These are phyloP conservation scores for Trididemnum nubilum DNA, from an alignment of 23 tunicate genomes.

Conservation along the genomic window DNA sequence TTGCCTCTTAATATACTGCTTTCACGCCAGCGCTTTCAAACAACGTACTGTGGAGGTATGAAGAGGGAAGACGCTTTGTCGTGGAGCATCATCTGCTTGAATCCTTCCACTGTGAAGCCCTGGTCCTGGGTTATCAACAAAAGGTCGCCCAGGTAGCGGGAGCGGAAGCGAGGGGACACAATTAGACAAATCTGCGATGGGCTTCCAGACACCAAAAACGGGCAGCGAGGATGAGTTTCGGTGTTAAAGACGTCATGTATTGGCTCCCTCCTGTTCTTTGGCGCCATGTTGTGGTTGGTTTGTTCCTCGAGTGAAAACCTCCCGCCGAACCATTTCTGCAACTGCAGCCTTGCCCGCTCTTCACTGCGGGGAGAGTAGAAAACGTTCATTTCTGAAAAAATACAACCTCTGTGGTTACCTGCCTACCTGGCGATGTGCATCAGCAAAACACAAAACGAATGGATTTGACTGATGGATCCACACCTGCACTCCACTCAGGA, in stretches of 20 bases:
- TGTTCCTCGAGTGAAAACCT: conserved; percentile 28
- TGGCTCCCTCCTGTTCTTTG: neutral
- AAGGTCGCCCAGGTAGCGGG: conserved; percentile 68
- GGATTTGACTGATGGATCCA: too few relatives aligned
- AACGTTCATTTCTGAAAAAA: conserved; percentile 47
- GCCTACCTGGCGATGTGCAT: neutral
- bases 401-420: neutral
- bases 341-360: conserved; percentile 59
- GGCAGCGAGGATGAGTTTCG: neutral
- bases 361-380: conserved; percentile 61
- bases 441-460: neutral
- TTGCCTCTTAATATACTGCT: too few relatives aligned
- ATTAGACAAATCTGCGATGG: conserved; percentile 44
- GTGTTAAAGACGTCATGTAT: neutral
- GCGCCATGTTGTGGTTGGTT: neutral
- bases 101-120: conserved; percentile 55
- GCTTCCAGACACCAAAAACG: conserved; percentile 25
- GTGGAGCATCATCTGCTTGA: conserved; percentile 41
- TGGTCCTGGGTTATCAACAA: conserved; percentile 30
- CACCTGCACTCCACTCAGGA: too few relatives aligned
- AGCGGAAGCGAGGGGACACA: conserved; percentile 69
- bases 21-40: too few relatives aligned
- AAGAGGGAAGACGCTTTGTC: conserved; percentile 60
- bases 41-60: conserved; percentile 33
- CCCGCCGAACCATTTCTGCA: conserved; percentile 67